Evolutionary conservation across 2,888 invertebrate genomes (phyloP).

Genomic region (Nemotelus pantherinus): DNA sequence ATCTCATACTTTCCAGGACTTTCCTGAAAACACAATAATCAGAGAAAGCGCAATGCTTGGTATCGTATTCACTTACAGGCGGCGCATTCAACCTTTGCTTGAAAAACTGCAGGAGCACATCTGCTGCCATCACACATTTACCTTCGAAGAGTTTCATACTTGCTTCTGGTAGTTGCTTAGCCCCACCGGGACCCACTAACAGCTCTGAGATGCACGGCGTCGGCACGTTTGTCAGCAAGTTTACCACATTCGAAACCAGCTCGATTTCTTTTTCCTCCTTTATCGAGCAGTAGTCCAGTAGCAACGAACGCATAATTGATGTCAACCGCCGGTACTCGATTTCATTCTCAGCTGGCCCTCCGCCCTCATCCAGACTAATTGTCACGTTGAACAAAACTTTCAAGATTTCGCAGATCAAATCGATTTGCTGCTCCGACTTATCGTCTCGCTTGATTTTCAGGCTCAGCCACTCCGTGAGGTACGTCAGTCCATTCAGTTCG

Average conservation of each 20-base stretch:
- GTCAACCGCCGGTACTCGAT: constrained; percentile 78
- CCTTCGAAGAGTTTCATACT: constrained; percentile 72
- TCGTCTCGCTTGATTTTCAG: constrained; percentile 68
- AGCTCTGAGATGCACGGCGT: constrained; percentile 76
- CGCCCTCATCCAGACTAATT: constrained; percentile 65
- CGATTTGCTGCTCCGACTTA: constrained; percentile 69
- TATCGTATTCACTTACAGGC: neutral
- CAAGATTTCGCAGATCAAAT: constrained; percentile 76
- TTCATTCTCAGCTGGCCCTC: constrained; percentile 71
- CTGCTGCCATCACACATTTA: constrained; percentile 81
- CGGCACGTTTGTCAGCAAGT: constrained; percentile 87
- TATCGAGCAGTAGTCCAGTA: constrained; percentile 66
- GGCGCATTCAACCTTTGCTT: constrained; percentile 2
- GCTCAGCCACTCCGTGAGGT: constrained; percentile 75
- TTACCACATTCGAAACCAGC: constrained; percentile 81
- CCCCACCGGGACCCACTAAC: constrained; percentile 61
- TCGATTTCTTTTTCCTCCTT: constrained; percentile 70
- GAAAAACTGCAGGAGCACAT: constrained; percentile 71
- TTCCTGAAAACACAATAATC: constrained; percentile 59
- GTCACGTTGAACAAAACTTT: constrained; percentile 84
- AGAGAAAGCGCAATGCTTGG: neutral
- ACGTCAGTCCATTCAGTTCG: constrained; percentile 75
- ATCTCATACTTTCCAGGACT: constrained; percentile 73
- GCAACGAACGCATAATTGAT: constrained; percentile 74
- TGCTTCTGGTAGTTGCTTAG: constrained; percentile 56